These are phyloP conservation scores for Anguilla rostrata DNA, from an alignment of 2,113 vertebrate species.

Conservation along the genomic window DNA sequence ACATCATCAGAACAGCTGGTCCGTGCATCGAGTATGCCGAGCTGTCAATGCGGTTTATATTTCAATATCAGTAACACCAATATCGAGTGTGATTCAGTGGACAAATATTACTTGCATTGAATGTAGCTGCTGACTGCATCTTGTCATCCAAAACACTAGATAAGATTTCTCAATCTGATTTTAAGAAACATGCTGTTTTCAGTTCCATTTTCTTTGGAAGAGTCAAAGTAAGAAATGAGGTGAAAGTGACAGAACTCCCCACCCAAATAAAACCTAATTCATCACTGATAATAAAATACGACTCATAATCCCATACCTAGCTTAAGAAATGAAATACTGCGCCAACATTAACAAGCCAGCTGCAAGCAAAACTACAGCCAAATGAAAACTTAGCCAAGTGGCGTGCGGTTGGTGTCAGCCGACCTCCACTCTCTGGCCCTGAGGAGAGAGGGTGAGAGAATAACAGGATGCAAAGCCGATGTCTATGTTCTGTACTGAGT, in stretches of 20 bases:
- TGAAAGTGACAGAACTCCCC: neutral
- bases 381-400: too few species aligned
- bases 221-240: neutral
- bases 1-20: too few species aligned
- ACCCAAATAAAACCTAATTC: neutral
- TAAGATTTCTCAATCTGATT: neutral
- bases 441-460: neutral
- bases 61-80: too few species aligned
- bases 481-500: neutral
- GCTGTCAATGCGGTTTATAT: too few species aligned
- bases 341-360: too few species aligned
- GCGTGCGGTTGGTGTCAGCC: too few species aligned
- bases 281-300: neutral
- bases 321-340: neutral
- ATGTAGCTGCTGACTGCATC: too few species aligned
- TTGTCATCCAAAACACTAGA: neutral
- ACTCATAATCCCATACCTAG: neutral
- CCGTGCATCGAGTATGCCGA: too few species aligned
- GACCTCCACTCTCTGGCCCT: neutral
- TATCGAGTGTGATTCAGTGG: too few species aligned
- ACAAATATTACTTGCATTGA: neutral
- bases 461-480: neutral
- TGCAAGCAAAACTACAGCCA: too few species aligned
- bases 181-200: neutral
- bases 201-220: neutral